A percentile compares a stretch with the other conserved stretches of the same genome.
These are phyloP conservation scores for Phalacrocorax brasilianus DNA, from an alignment of 2,113 vertebrate species.

Conservation along the genomic window DNA sequence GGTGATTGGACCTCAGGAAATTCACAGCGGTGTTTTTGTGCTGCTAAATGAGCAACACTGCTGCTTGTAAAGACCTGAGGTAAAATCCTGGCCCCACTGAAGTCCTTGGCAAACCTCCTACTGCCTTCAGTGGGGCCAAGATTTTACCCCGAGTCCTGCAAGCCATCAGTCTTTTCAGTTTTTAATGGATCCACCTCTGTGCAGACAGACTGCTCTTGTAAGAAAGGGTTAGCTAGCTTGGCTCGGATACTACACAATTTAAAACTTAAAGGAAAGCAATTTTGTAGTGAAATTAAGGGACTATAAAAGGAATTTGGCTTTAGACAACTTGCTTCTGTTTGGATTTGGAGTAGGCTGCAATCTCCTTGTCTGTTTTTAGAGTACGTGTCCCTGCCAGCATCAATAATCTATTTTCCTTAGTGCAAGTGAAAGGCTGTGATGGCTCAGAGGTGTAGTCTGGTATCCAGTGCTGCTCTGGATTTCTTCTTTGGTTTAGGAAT, in stretches of 20 bases:
- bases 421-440: constrained; percentile 33
- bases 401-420: constrained; percentile 62
- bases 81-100: constrained; percentile 40
- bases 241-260: neutral
- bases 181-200: neutral
- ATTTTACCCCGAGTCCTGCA: constrained; percentile 17
- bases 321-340: constrained; percentile 62
- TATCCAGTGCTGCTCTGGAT: constrained; percentile 35
- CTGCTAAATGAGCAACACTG: neutral
- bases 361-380: constrained; percentile 45
- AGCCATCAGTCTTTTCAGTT: constrained; percentile 13
- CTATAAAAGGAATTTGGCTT: constrained; percentile 62
- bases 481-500: constrained; percentile 49
- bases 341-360: constrained; percentile 58
- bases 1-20: neutral
- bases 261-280: constrained; percentile 48
- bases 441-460: constrained; percentile 47
- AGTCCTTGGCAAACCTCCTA: constrained; percentile 45
- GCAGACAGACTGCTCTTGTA: neutral
- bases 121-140: constrained; percentile 33
- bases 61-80: constrained; percentile 43
- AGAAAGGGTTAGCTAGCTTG: constrained; percentile 49
- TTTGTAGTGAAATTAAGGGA: constrained; percentile 58
- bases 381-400: constrained; percentile 38
- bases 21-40: constrained; percentile 29